Evolutionary conservation across 2,888 invertebrate genomes (phyloP), one percentile per base, ranked within the genome.

Genomic region (Tethea ocularis): DNA sequence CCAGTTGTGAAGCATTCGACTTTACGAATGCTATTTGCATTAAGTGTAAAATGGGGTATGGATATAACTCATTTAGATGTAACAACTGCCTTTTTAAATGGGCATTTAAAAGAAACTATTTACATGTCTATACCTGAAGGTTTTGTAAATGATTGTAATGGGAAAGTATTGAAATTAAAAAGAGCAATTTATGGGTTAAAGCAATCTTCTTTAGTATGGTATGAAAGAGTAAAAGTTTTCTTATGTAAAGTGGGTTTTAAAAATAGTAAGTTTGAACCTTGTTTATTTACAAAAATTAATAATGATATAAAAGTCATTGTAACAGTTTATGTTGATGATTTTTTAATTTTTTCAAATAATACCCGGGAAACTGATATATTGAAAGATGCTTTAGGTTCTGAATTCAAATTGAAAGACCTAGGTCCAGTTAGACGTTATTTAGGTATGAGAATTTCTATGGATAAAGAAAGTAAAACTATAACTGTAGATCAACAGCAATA

Each of bases 151-250:
- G 56, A 56, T 57, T 23, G 46, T 46, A 29, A 60, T 7, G 58
- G 60, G 41, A 61, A 62, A 57, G 63, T 68, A 26, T 56, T 68
- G 41, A 66, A 66, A 63, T 57, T 66, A 52, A 67, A 67, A 55
- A 59, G 22, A 10, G 62, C 66, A n/a, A 65, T 70, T 20, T 68
- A 70, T 62, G 67, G 68, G 13, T 22, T 70, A 36, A 67, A 64
- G 51, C 67, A 71, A 22, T 63, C 64, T 6, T 60, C 64, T n/a
- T 57, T 63, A 29, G 61, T 60, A 0, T 67, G 65, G 61, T 60
- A 62, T 58, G 15, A 61, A 17, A 38, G 46, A 15, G 59, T 59
- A 0, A 23, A 46, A 46, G 56, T 46, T 56, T 46, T 5, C 10
- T 20, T 56, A 23, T 56, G 56, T 26, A 26, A 56, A 5, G n/a